These are phyloP conservation scores for Oligia fasciuncula DNA, from an alignment of 2,888 invertebrate genomes.

Conservation along the genomic window DNA sequence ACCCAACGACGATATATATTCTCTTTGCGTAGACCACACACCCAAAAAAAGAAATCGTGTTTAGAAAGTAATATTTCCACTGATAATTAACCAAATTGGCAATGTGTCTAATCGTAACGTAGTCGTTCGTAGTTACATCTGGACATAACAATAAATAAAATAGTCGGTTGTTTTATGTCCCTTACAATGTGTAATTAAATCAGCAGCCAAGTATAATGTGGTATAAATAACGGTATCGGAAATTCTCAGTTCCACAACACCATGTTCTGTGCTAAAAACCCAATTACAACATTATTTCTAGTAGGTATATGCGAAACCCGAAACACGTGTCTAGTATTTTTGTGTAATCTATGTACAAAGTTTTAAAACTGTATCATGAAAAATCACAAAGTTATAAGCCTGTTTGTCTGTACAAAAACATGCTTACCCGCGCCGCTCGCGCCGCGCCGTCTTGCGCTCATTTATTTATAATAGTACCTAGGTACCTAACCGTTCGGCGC, in stretches of 20 bases:
- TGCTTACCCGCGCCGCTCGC: no score
- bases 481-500: no score
- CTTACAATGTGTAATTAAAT: constrained; percentile 18
- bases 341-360: no score
- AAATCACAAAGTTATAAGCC: no score
- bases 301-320: no score
- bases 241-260: constrained; percentile 11
- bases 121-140: constrained; percentile 13
- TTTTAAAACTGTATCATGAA: no score
- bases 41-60: constrained; percentile 39
- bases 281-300: no score
- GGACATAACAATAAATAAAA: constrained; percentile 22
- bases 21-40: not conserved
- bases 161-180: constrained; percentile 39
- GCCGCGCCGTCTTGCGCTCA: no score
- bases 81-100: constrained; percentile 46
- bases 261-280: not conserved
- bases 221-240: constrained; percentile 26
- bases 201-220: constrained; percentile 19
- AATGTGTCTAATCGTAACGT: constrained; percentile 9
- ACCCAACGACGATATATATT: no score
- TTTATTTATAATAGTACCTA: no score
- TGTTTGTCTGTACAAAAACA: no score
- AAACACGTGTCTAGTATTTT: no score
- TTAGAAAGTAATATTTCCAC: constrained; percentile 53